Evolutionary conservation across 2,888 invertebrate species (phyloP).

Genomic region (Alentia gelatinosa): DNA sequence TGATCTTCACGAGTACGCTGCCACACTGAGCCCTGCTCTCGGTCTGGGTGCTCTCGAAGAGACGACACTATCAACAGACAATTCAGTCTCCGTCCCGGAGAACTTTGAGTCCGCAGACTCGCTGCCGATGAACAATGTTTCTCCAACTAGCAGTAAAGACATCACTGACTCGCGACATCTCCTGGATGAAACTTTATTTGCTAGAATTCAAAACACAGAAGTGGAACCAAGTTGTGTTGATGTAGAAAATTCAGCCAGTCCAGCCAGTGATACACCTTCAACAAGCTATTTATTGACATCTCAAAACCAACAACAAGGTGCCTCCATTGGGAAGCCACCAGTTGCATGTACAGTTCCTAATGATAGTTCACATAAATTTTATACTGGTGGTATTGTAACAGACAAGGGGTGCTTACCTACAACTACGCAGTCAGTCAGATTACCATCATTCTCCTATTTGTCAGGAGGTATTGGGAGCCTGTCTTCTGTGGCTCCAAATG

Average conservation of each 20-base stretch:
- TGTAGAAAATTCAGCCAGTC: background rate
- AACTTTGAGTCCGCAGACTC: background rate
- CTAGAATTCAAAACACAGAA: background rate
- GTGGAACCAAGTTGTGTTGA: background rate
- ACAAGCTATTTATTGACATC: background rate
- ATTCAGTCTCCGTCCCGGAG: background rate
- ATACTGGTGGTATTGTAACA: background rate
- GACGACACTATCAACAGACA: background rate
- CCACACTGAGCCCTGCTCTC: background rate
- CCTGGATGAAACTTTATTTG: background rate
- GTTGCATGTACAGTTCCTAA: background rate
- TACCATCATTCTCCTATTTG: background rate
- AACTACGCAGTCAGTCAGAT: background rate
- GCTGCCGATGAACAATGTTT: background rate
- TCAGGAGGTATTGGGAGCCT: background rate
- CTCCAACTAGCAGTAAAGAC: background rate
- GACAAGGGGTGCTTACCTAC: background rate
- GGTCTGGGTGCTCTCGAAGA: background rate
- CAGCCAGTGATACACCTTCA: background rate
- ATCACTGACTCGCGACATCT: background rate
- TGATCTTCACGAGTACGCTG: conserved; percentile 24
- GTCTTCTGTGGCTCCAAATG: background rate
- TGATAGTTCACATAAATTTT: background rate
- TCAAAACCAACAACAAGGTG: background rate
- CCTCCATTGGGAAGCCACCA: background rate